A percentile compares a stretch with the other conserved stretches of the same genome.
Conservation (phyloP, 2,797 vertebrate species). For the Spinus pinus region DNA sequence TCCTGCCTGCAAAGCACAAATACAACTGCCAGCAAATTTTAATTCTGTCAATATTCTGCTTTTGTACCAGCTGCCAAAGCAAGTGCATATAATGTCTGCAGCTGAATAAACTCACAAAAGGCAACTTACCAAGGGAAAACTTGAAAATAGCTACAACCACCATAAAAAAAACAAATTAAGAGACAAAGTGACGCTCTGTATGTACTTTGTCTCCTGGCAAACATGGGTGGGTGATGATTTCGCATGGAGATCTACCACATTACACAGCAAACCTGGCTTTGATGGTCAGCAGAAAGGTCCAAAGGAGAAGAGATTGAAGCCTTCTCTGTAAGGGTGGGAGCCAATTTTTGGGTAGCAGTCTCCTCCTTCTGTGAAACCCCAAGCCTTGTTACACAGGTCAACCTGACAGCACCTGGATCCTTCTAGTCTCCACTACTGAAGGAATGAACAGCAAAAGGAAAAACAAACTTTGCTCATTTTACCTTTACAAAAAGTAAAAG, state of each 20-base stretch:
- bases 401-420: not conserved
- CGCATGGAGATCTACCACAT: not conserved
- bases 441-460: not conserved
- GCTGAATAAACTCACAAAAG: not conserved
- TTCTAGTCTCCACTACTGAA: not conserved
- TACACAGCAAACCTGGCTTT: not conserved
- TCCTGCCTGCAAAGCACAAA: conserved; percentile 9
- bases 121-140: not conserved
- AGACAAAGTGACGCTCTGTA: not conserved
- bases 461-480: not conserved
- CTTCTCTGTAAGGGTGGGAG: not conserved
- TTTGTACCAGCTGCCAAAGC: not conserved
- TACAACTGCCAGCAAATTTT: not conserved
- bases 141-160: not conserved
- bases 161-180: not conserved
- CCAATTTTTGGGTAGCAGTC: not conserved
- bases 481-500: not conserved
- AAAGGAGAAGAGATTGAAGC: not conserved
- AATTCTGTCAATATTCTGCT: conserved; percentile 2
- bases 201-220: not conserved
- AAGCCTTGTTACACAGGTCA: not conserved
- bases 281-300: not conserved
- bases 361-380: not conserved
- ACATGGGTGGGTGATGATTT: not conserved
- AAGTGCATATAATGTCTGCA: not conserved